These are phyloP conservation scores for Notospermus geniculatus DNA, from an alignment of 1,140 invertebrate species.

Conservation along the genomic window DNA sequence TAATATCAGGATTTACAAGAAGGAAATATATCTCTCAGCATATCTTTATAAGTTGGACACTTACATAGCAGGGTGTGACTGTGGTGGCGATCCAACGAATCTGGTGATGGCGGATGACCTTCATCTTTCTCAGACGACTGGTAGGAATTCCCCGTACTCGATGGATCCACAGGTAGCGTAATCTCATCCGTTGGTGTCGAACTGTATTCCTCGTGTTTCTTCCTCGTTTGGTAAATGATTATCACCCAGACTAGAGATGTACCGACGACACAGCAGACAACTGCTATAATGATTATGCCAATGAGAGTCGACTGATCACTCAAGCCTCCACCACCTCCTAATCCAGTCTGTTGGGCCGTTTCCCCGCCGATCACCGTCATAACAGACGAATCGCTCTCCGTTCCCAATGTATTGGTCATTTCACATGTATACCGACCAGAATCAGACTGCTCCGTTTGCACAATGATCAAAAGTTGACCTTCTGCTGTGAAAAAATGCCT, in stretches of 20 bases:
- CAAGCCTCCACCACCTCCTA: conserved; percentile 34
- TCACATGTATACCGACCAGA: conserved; percentile 81
- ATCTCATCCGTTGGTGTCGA: conserved; percentile 49
- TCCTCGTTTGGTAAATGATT: conserved; percentile 80
- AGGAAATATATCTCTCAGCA: too few species aligned
- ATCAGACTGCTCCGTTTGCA: conserved; percentile 73
- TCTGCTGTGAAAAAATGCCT: conserved; percentile 80
- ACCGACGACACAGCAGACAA: conserved; percentile 83
- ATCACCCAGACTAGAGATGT: conserved; percentile 90
- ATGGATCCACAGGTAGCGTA: conserved; percentile 43
- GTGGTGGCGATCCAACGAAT: too few species aligned
- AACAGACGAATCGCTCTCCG: conserved; percentile 5
- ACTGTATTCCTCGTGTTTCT: conserved; percentile 48
- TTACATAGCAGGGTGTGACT: too few species aligned
- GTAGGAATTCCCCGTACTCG: conserved; percentile 31
- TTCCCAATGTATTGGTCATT: conserved; percentile 26
- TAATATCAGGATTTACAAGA: too few species aligned
- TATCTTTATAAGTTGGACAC: too few species aligned
- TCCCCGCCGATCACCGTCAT: neutral
- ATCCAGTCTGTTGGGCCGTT: conserved; percentile 64
- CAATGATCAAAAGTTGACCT: conserved; percentile 83
- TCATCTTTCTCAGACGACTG: conserved; percentile 5
- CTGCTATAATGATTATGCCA: conserved; percentile 82
- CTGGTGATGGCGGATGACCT: too few species aligned
- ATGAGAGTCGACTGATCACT: conserved; percentile 69